A percentile compares a stretch with the other conserved stretches of the same genome.
phyloP scores from a whole-genome alignment of 2,113 vertebrate genomes.

The Saguinus imperator region DNA sequence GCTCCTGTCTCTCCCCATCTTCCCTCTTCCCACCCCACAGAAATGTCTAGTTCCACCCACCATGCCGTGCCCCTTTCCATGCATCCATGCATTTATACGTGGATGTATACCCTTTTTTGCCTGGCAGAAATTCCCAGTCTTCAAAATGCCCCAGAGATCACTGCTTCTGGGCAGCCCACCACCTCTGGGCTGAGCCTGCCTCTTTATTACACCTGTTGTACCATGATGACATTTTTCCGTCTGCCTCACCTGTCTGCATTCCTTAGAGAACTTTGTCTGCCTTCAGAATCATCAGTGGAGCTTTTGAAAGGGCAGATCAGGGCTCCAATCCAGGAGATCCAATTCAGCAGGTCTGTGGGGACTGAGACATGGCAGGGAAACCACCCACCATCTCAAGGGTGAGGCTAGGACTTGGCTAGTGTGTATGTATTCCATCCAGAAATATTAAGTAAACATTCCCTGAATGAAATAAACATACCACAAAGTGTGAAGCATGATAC shows the following conservation, averaged over 20 bases:
- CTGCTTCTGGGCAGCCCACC: background rate
- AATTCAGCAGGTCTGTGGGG: background rate
- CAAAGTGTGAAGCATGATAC: background rate
- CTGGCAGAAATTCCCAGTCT: background rate
- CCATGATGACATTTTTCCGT: background rate
- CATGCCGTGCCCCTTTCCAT: fast-evolving
- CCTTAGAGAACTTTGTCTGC: background rate
- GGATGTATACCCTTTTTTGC: background rate
- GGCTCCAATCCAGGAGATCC: background rate
- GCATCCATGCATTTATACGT: fast-evolving
- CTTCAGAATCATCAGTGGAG: background rate
- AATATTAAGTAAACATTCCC: background rate
- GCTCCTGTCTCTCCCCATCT: background rate
- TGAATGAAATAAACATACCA: background rate
- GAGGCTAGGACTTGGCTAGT: background rate
- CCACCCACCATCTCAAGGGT: fast-evolving
- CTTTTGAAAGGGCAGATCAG: background rate
- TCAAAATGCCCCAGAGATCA: background rate
- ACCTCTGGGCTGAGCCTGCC: background rate
- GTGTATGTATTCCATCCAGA: background rate
- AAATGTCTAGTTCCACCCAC: background rate
- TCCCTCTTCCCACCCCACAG: background rate
- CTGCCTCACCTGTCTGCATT: background rate
- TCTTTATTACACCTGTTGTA: too few species aligned
- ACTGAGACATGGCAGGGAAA: background rate